phyloP scores from a whole-genome alignment of 2,888 invertebrate species.

The Gisinianus flammeolus region DNA sequence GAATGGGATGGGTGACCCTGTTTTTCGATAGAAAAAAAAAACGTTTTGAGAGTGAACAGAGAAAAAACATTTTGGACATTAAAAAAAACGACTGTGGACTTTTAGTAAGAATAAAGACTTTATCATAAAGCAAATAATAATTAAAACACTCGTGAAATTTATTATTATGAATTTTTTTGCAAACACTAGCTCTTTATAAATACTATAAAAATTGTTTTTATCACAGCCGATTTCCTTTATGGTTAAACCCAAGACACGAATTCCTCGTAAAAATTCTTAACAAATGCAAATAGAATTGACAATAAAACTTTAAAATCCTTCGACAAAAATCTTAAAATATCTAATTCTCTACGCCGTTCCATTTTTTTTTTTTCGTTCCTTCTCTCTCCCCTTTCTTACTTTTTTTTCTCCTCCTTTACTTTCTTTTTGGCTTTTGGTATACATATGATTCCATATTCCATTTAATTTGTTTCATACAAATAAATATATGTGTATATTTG shows the following conservation, averaged over 20 bases:
- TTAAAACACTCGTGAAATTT: conserved; percentile 25
- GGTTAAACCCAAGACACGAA: conserved; percentile 42
- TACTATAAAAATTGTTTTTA: conserved; percentile 35
- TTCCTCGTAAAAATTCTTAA: conserved; percentile 38
- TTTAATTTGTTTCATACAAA: conserved; percentile 13
- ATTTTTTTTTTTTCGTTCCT: not conserved
- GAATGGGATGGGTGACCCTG: conserved; percentile 9
- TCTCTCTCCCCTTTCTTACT: not conserved
- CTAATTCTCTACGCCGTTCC: conserved; percentile 28
- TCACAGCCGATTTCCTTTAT: conserved; percentile 44
- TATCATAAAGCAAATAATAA: conserved; percentile 19
- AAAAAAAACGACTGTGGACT: conserved; percentile 18
- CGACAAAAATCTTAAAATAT: conserved; percentile 36
- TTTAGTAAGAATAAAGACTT: conserved; percentile 11
- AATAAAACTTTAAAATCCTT: conserved; percentile 35
- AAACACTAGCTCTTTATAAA: conserved; percentile 27
- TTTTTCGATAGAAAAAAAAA: conserved; percentile 9
- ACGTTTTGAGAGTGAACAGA: not conserved
- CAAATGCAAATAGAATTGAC: conserved; percentile 37
- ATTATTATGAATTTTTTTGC: conserved; percentile 37
- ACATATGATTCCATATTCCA: not conserved
- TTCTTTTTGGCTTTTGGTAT: not conserved
- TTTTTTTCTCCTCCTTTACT: not conserved
- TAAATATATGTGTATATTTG: not conserved
- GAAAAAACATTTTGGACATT: not conserved